Percentiles rank a stretch among this genome's conserved stretches.
Conservation (phyloP, 2,888 invertebrate genomes). For the Oegoconia quadripuncta region DNA sequence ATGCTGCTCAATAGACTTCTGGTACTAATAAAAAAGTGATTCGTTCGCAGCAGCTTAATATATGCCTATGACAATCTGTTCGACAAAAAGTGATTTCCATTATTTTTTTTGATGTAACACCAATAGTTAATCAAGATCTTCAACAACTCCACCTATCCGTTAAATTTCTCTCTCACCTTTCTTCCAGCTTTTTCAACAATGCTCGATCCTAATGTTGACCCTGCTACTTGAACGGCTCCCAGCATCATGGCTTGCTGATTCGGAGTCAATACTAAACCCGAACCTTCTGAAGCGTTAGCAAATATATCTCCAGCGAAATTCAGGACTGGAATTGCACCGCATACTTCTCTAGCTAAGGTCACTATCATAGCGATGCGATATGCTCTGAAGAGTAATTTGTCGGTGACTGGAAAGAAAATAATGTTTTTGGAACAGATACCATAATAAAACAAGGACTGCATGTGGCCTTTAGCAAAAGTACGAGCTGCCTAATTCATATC, state of each 20-base stretch:
- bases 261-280: conserved; percentile 43
- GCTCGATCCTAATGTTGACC: conserved; percentile 52
- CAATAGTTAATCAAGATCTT: not conserved
- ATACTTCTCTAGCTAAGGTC: conserved; percentile 52
- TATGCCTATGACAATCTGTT: too few relatives aligned
- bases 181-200: conserved; percentile 59
- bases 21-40: too few relatives aligned
- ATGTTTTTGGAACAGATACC: too few relatives aligned
- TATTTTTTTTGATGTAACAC: not conserved
- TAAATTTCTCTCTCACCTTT: conserved; percentile 38
- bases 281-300: conserved; percentile 41
- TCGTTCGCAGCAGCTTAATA: too few relatives aligned
- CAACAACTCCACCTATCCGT: not conserved
- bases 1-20: too few relatives aligned
- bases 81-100: too few relatives aligned
- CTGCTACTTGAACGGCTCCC: conserved; percentile 58
- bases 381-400: conserved; percentile 54
- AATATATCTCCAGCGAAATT: conserved; percentile 70
- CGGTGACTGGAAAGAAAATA: conserved; percentile 42
- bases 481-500: too few relatives aligned
- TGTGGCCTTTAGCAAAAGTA: too few relatives aligned
- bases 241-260: conserved; percentile 69
- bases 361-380: conserved; percentile 52
- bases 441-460: too few relatives aligned
- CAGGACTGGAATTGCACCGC: conserved; percentile 59